Evolutionary conservation across 2,113 vertebrate species (phyloP).

Genomic region (Galeopterus variegatus): DNA sequence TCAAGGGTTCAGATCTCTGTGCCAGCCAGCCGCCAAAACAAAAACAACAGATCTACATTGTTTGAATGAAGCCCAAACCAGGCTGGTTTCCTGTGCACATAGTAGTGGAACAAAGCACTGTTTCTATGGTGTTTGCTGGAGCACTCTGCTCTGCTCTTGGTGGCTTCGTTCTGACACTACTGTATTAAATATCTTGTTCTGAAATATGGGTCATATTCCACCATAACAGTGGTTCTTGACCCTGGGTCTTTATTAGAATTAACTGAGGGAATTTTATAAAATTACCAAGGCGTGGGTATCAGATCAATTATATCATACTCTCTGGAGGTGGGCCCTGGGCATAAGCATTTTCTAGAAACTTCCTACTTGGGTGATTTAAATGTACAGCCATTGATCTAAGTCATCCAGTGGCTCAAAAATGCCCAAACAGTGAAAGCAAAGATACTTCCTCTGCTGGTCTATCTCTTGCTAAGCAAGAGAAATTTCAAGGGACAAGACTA

Average conservation of each 20-base stretch:
- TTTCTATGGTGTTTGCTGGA: neutral
- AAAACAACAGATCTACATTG: too few relatives aligned
- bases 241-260: neutral
- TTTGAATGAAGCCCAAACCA: neutral
- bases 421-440: neutral
- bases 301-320: neutral
- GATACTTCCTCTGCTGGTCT: conserved; percentile 1
- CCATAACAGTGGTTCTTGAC: neutral
- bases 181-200: neutral
- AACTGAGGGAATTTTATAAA: conserved; percentile 28
- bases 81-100: neutral
- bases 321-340: neutral
- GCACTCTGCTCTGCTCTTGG: neutral
- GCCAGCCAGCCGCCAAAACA: too few relatives aligned
- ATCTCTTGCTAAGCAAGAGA: neutral
- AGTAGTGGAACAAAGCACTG: neutral
- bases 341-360: conserved; percentile 22
- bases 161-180: neutral
- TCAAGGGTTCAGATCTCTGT: too few relatives aligned
- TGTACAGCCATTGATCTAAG: neutral
- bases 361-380: neutral
- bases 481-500: conserved; percentile 1
- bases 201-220: neutral
- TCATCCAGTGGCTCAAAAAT: neutral
- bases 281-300: neutral